Percentiles rank a stretch among this genome's conserved stretches.
Conservation (phyloP, 2,888 invertebrate species). For the Caradrina kadenii region DNA sequence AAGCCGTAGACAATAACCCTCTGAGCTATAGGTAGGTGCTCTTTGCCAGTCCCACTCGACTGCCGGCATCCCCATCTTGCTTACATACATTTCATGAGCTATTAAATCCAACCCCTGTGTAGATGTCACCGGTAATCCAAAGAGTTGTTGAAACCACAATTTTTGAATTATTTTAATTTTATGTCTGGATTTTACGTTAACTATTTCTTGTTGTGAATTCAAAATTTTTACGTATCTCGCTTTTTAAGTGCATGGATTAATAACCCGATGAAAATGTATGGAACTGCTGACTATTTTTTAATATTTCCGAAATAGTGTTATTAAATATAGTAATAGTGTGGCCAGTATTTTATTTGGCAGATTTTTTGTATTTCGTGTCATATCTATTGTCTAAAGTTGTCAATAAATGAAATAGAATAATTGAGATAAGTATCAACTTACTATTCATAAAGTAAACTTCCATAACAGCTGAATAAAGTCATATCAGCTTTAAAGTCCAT, state of each 20-base stretch:
- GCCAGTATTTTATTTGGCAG: too few relatives aligned
- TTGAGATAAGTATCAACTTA: background rate
- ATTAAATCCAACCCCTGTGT: constrained; percentile 85
- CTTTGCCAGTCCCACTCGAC: constrained; percentile 81
- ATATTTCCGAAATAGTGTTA: too few relatives aligned
- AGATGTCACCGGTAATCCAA: constrained; percentile 65
- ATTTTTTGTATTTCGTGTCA: too few relatives aligned
- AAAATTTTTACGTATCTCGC: too few relatives aligned
- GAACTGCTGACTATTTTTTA: too few relatives aligned
- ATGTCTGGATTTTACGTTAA: background rate
- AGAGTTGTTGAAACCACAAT: constrained; percentile 68
- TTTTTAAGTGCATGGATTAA: too few relatives aligned
- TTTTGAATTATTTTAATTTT: background rate
- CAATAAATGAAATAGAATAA: too few relatives aligned
- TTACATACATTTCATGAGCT: constrained; percentile 90
- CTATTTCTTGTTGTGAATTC: background rate
- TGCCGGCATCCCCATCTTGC: constrained; percentile 81
- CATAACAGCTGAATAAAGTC: background rate
- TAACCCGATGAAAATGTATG: too few relatives aligned
- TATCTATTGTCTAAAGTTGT: too few relatives aligned
- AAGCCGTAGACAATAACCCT: constrained; percentile 81
- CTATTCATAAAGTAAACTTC: background rate
- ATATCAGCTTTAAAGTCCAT: background rate
- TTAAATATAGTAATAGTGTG: too few relatives aligned
- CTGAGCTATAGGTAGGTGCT: constrained; percentile 71